Evolutionary conservation across 2,888 invertebrate genomes (phyloP), one percentile per base, ranked within the genome.

Genomic region (Rhagonycha lutea): DNA sequence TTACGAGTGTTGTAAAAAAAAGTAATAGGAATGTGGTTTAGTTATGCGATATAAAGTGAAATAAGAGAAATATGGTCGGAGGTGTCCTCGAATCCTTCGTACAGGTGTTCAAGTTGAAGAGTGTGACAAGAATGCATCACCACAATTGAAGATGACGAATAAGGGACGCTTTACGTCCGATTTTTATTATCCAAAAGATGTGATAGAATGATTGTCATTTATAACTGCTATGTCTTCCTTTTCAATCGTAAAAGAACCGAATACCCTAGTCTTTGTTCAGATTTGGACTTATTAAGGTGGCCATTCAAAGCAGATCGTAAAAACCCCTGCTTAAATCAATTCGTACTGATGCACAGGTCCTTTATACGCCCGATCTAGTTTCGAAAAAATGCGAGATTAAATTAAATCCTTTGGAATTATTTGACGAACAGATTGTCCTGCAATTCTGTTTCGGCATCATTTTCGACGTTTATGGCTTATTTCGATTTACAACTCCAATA

Each of bases 141-240:
- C 73, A 63, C 69, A 65, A 26, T 65, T 24, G 26, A 65, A 65
- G 63, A 65, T 65, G 12, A 65, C 63, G 23, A 24, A 65, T 65
- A 24, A 74, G 74, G 73, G 69, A 72, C 72, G 76, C 76, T 77
- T 79, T 77, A 79, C 74, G 70, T 74, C 69, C 76, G 70, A 80
- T 78, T 79, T 80, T 80, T 80, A 80, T 79, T 79, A 75, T 78
- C 72, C 71, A 69, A 65, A 63, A 73, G 78, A 80, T 76, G 79
- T 74, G 78, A 78, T 74, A 76, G 79, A 79, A 79, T 78, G 79
- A 79, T 79, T 78, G 79, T 79, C 79, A 76, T 80, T 80, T 80
- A 79, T 79, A 79, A 79, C 75, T 74, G 76, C 75, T 78, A 73
- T 69, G 73, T 74, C 68, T 73, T 74, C 74, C 68, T 74, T 70